phyloP scores from a whole-genome alignment of 1,140 invertebrate species.

The Drosophila cardini region DNA sequence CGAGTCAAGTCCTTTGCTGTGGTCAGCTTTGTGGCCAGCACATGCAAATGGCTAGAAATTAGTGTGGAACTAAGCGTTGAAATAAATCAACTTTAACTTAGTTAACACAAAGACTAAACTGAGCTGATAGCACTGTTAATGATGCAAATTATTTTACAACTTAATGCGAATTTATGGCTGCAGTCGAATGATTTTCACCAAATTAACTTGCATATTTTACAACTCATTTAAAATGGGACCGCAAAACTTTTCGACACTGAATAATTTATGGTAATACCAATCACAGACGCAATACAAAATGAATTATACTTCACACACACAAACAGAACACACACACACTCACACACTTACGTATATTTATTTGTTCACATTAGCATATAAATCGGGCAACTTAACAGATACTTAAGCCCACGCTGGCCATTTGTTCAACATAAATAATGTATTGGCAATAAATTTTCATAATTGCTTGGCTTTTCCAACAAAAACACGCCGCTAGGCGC shows the following conservation, averaged over 20 bases:
- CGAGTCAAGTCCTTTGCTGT: slow-evolving; percentile 49
- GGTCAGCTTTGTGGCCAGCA: slow-evolving; percentile 43
- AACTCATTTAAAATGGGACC: slow-evolving; percentile 59
- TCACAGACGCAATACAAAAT: slow-evolving; percentile 58
- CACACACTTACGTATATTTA: slow-evolving; percentile 8
- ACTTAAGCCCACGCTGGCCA: slow-evolving; percentile 36
- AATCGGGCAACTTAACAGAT: slow-evolving; percentile 51
- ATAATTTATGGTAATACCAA: slow-evolving; percentile 66
- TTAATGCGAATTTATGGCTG: slow-evolving; percentile 75
- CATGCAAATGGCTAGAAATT: slow-evolving; percentile 57
- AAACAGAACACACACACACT: background rate
- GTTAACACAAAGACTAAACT: background rate
- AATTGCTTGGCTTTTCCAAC: slow-evolving; percentile 22
- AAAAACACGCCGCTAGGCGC: slow-evolving; percentile 7
- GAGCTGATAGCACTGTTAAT: slow-evolving; percentile 33
- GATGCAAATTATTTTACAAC: slow-evolving; percentile 58
- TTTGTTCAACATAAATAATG: slow-evolving; percentile 44
- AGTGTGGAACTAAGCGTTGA: slow-evolving; percentile 37
- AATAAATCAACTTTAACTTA: slow-evolving; percentile 42
- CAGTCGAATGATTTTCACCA: slow-evolving; percentile 40
- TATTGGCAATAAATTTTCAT: slow-evolving; percentile 45
- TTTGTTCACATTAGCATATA: slow-evolving; percentile 40
- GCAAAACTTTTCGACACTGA: slow-evolving; percentile 57
- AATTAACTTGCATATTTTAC: slow-evolving; percentile 64
- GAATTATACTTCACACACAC: slow-evolving; percentile 44